These are phyloP conservation scores for Akabosia matsudoensis DNA, from an alignment of 1,140 invertebrate genomes.

Conservation along the genomic window DNA sequence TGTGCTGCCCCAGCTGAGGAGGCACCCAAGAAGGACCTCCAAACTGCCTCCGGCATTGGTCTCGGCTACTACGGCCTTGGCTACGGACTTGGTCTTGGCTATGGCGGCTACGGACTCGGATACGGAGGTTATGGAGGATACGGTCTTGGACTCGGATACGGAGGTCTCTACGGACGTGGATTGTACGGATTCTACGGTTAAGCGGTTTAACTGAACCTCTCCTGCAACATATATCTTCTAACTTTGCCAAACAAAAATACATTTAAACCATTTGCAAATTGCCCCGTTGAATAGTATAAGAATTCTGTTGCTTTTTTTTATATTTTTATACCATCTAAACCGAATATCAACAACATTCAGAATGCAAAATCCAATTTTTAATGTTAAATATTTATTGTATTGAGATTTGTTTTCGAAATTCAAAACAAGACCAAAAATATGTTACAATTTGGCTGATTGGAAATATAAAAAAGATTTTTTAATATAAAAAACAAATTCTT, in stretches of 20 bases:
- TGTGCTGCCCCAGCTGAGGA: constrained; percentile 13
- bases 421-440: too few species aligned
- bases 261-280: not conserved
- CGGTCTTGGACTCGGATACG: constrained; percentile 23
- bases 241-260: not conserved
- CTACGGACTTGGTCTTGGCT: not conserved
- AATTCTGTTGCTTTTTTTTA: not conserved
- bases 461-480: too few species aligned
- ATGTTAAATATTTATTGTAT: not conserved
- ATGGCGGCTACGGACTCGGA: not conserved
- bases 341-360: not conserved
- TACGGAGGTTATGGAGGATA: not conserved
- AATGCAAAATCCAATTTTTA: constrained; percentile 24
- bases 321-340: not conserved
- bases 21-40: constrained; percentile 29
- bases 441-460: too few species aligned
- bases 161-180: not conserved
- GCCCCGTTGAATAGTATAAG: not conserved
- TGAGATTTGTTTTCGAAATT: constrained; percentile 10
- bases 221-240: not conserved
- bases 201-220: not conserved
- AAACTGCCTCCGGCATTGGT: constrained; percentile 31
- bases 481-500: too few species aligned
- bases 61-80: constrained; percentile 3
- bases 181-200: constrained; percentile 34